A percentile compares a stretch with the other conserved stretches of the same genome.
These are phyloP conservation scores for Brachyrhaphis roseni DNA, from an alignment of 2,797 vertebrate genomes.

Conservation along the genomic window DNA sequence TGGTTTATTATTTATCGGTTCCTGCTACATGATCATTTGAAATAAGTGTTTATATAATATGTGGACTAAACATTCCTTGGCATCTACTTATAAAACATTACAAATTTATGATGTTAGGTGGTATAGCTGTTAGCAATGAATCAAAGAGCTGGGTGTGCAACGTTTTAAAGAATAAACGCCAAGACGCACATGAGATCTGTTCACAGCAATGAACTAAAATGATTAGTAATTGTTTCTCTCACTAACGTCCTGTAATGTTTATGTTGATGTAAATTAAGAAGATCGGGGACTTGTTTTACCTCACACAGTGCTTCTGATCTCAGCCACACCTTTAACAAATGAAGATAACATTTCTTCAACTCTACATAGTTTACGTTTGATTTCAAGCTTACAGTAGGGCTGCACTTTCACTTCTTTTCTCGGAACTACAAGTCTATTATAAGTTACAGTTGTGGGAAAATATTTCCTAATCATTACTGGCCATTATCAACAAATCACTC, in stretches of 20 bases:
- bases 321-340: neutral
- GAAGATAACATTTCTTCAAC: neutral
- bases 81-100: neutral
- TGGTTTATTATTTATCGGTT: neutral
- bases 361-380: neutral
- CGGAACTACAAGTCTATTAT: neutral
- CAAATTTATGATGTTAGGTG: neutral
- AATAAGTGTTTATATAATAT: neutral
- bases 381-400: neutral
- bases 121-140: conserved; percentile 11
- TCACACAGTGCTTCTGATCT: neutral
- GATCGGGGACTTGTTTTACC: neutral
- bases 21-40: neutral
- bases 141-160: neutral
- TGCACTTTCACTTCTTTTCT: neutral
- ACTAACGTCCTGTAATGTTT: neutral
- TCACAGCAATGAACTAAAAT: neutral
- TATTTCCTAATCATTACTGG: neutral
- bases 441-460: neutral
- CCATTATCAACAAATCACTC: neutral
- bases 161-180: neutral
- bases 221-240: neutral
- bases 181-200: neutral
- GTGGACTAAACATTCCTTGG: neutral
- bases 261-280: conserved; percentile 7